Conservation (phyloP, 2,113 vertebrate genomes). For the Dromiciops gliroides region DNA sequence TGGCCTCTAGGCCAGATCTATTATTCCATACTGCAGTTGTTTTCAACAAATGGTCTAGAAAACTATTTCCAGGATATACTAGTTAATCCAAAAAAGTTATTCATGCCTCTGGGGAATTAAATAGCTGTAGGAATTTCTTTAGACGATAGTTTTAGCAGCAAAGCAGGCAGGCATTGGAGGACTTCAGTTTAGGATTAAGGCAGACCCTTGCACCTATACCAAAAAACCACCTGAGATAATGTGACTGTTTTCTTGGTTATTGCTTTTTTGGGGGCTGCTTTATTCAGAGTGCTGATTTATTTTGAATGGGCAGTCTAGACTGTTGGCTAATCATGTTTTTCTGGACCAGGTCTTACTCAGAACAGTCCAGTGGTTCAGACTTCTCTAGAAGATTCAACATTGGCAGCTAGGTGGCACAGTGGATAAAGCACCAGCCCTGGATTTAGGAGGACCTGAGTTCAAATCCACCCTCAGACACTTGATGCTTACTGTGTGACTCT, state of each 20-base stretch:
- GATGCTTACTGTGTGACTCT: no score
- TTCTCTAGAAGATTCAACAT: neutral
- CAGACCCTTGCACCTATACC: neutral
- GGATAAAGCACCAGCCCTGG: no score
- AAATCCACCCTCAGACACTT: no score
- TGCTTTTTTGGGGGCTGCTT: neutral
- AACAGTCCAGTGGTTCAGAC: neutral
- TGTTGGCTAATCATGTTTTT: neutral
- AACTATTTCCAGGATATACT: neutral
- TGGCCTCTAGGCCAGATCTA: neutral
- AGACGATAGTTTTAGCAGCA: neutral
- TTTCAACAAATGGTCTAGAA: neutral
- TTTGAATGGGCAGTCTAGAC: neutral
- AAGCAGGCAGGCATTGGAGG: neutral
- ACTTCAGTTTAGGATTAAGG: neutral
- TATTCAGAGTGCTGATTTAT: neutral
- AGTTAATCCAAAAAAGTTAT: neutral
- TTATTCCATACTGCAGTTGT: neutral
- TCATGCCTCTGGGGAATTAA: neutral
- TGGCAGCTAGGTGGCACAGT: no score
- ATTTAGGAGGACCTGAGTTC: no score
- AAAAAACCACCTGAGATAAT: neutral
- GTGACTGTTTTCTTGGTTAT: neutral
- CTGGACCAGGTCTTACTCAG: neutral
- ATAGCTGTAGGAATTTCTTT: neutral